Percentiles rank a stretch among this genome's conserved stretches.
phyloP scores from a whole-genome alignment of 2,888 invertebrate species.

The Tetrapedia diversipes region DNA sequence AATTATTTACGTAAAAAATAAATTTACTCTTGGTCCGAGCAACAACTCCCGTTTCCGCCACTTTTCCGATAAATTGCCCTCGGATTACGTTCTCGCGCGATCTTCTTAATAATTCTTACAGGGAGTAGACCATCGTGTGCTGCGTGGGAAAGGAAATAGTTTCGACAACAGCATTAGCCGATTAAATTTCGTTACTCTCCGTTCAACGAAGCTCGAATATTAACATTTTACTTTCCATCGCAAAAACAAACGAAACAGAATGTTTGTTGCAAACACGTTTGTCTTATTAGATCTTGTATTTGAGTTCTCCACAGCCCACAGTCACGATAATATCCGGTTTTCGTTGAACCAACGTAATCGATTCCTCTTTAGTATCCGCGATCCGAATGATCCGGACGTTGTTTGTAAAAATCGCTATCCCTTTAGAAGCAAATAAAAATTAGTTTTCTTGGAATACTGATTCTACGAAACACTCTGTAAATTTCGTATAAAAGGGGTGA shows the following conservation, averaged over 20 bases:
- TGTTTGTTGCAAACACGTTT: too few relatives aligned
- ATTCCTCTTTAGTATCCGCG: background rate
- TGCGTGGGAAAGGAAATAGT: too few relatives aligned
- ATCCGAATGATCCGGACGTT: too few relatives aligned
- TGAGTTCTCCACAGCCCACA: too few relatives aligned
- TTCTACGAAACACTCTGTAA: background rate
- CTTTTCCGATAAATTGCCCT: slow-evolving; percentile 21
- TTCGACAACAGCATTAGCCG: background rate
- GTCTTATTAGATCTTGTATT: too few relatives aligned
- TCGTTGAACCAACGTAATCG: background rate
- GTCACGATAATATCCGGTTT: background rate
- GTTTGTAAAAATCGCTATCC: too few relatives aligned
- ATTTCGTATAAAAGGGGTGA: too few relatives aligned
- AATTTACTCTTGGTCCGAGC: slow-evolving; percentile 5
- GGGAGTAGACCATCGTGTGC: background rate
- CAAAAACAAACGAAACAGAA: background rate
- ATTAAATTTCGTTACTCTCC: background rate
- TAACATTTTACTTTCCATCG: background rate
- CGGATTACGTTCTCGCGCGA: background rate
- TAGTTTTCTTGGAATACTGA: too few relatives aligned
- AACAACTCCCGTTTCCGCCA: background rate
- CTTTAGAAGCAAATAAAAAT: too few relatives aligned
- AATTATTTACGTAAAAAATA: slow-evolving; percentile 63
- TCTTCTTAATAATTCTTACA: slow-evolving; percentile 9
- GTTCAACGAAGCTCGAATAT: background rate